Conservation (phyloP, 2,113 vertebrate genomes). For the Dolichotis patagonum region DNA sequence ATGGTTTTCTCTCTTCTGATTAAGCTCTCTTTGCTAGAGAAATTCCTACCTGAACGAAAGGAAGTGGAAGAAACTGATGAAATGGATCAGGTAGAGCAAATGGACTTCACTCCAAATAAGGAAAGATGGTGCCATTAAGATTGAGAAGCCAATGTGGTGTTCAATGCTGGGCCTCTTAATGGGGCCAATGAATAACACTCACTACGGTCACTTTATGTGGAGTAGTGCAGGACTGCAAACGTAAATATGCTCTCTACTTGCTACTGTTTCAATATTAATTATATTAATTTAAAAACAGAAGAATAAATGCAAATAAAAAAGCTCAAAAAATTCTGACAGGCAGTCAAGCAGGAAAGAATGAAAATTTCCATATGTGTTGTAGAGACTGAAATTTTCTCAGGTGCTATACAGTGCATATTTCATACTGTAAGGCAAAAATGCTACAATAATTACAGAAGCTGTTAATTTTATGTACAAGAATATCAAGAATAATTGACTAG, state of each 20-base stretch:
- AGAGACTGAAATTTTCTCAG: background rate
- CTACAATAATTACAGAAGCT: background rate
- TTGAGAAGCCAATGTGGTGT: background rate
- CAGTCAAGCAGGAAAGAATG: background rate
- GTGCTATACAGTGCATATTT: background rate
- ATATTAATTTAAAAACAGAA: background rate
- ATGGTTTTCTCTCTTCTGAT: background rate
- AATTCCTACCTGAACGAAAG: background rate
- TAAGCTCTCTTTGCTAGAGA: background rate
- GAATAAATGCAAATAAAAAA: background rate
- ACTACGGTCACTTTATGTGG: background rate
- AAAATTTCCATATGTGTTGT: background rate
- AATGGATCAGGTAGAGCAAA: background rate
- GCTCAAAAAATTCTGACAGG: background rate
- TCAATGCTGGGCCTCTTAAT: background rate
- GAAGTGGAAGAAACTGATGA: background rate
- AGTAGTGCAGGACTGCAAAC: background rate
- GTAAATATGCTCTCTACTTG: background rate
- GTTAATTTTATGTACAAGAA: background rate
- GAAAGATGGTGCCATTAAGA: background rate
- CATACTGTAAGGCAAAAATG: background rate
- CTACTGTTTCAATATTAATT: background rate
- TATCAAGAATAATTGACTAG: background rate
- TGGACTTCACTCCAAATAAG: background rate
- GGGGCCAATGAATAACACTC: background rate